A percentile compares a stretch with the other conserved stretches of the same genome.
These are phyloP conservation scores for Luperina nickerlii DNA, from an alignment of 2,888 invertebrate genomes.

Conservation along the genomic window DNA sequence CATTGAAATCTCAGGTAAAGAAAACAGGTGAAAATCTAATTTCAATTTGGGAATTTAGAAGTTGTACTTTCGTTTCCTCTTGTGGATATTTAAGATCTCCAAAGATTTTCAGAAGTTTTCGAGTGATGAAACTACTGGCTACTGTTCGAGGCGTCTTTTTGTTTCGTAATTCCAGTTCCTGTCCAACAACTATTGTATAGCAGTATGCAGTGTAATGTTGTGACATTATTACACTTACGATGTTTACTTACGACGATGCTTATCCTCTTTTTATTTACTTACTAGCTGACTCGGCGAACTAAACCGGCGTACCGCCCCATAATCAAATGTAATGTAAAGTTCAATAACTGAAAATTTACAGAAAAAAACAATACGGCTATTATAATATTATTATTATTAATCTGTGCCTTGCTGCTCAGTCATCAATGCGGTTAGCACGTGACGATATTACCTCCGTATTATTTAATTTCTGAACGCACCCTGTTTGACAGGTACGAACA, in stretches of 20 bases:
- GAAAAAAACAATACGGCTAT: no score
- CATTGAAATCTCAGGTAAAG: conserved; percentile 41
- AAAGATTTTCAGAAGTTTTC: conserved; percentile 34
- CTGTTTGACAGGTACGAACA: no score
- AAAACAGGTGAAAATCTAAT: conserved; percentile 49
- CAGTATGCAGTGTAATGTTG: background rate
- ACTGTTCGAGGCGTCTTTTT: conserved; percentile 10
- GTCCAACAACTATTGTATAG: background rate
- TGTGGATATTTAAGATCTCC: conserved; percentile 31
- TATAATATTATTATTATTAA: no score
- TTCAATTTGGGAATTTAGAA: conserved; percentile 54
- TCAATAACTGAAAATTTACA: no score
- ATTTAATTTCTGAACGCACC: no score
- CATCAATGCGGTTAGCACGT: no score
- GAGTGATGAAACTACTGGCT: conserved; percentile 21
- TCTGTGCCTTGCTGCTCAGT: no score
- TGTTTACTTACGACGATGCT: background rate
- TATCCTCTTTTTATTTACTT: no score
- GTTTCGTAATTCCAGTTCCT: background rate
- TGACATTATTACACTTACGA: background rate
- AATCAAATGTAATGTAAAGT: no score
- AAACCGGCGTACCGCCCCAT: no score
- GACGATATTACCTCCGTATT: no score
- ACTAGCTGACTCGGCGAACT: no score
- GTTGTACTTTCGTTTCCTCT: conserved; percentile 48